Evolutionary conservation across 2,888 invertebrate species (phyloP), one percentile per base, ranked within the genome.

Genomic region (Pyralis farinalis): DNA sequence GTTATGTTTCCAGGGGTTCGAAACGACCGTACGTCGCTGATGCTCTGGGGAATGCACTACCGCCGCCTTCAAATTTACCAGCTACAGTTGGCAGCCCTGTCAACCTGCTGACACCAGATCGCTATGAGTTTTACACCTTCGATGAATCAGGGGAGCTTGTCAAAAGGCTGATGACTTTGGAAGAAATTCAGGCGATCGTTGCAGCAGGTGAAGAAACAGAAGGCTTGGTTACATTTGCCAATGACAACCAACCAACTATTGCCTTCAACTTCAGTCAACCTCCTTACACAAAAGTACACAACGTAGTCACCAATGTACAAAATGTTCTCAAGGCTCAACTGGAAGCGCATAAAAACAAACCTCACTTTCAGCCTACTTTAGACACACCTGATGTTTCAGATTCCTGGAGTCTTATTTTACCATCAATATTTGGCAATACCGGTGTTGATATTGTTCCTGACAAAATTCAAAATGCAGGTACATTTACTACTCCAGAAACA

Each of bases 51-150:
- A 92, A 92, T 55, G 92, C 92, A 12, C 75, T 93, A 36, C 90
- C 91, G n/a, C 93, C 91, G 59, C 94, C 93, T 34, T 87, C 90
- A 34, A 86, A 71, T 46, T 77, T 77, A 32, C 92, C 91, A 31
- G 84, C 92, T 4, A 91, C 93, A 47, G 90, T 94, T 1, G 94
- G 94, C n/a, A 96, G 95, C 46, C 96, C 96, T 0, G 95, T 94
- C 0, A 93, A 93, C 58, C 86, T 96, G 0, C 79, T 96, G 4
- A 94, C 94, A 51, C 96, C 96, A 1, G 96, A 96, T 67, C 91
- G 94, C 64, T 96, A 96, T 71, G 96, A 96, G 67, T 96, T 96
- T 73, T 96, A 95, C 69, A 96, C 96, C 0, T 95, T 96, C 61
- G 94, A 96, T 62, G 95, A 95, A 61, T 93, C 93, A 41, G 96